phyloP scores from a whole-genome alignment of 2,113 vertebrate genomes.

The Petrocephalus zakoni region DNA sequence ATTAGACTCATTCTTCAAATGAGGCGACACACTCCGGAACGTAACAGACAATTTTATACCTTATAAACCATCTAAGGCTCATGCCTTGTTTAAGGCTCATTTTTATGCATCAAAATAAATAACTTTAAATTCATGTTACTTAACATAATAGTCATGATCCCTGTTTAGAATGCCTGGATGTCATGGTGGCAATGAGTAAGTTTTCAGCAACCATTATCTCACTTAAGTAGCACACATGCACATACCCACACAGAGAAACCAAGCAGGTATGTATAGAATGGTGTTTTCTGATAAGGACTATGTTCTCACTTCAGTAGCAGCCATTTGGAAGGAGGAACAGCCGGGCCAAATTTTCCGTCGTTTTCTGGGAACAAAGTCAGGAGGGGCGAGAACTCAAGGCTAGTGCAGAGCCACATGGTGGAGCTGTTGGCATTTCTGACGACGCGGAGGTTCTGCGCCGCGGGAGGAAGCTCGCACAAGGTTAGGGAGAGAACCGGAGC shows the following conservation, averaged over 20 bases:
- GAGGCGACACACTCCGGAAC: not conserved
- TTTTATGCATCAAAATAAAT: not conserved
- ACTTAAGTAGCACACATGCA: not conserved
- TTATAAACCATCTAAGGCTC: not conserved
- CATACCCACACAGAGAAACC: not conserved
- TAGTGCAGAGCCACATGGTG: constrained; percentile 47
- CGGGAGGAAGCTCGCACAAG: not conserved
- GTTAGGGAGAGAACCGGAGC: constrained; percentile 27
- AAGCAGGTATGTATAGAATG: not conserved
- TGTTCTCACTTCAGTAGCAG: not conserved
- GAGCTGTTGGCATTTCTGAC: constrained; percentile 53
- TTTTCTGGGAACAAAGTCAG: not conserved
- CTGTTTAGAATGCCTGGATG: not conserved
- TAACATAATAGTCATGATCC: not conserved
- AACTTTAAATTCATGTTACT: not conserved
- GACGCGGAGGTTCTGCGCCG: not conserved
- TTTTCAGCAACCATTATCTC: not conserved
- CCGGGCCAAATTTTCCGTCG: not conserved
- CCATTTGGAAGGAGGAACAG: not conserved
- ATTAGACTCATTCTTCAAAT: not conserved
- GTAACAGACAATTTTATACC: not conserved
- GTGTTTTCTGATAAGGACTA: not conserved
- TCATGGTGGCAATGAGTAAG: not conserved
- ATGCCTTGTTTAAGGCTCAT: not conserved
- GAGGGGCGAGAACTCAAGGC: not conserved